Conservation (phyloP, 53 echinoderm and acorn worm genomes). For the Holothuria leucospilota region DNA sequence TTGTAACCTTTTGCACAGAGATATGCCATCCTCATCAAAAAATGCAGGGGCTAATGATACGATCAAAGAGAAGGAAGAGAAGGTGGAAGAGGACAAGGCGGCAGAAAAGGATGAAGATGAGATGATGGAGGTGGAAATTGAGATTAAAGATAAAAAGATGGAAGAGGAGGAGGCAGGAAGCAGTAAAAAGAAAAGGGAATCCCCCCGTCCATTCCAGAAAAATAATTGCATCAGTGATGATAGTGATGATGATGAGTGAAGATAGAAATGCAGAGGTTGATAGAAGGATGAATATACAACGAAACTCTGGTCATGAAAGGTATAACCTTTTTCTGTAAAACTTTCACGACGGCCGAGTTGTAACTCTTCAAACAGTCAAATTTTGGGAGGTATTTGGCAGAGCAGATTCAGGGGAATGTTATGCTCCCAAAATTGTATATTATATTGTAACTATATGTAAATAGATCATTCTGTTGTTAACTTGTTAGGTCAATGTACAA, state of each 20-base stretch:
- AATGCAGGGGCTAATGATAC: not conserved
- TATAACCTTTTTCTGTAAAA: too few relatives aligned
- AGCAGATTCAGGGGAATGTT: too few relatives aligned
- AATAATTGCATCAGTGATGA: constrained; percentile 83
- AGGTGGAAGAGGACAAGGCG: not conserved
- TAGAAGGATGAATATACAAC: too few relatives aligned
- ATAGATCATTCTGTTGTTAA: too few relatives aligned
- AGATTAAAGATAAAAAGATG: constrained; percentile 35
- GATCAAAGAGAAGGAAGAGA: constrained; percentile 3
- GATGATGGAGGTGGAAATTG: constrained; percentile 48
- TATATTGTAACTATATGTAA: too few relatives aligned
- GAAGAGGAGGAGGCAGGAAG: constrained; percentile 23
- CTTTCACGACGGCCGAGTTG: too few relatives aligned
- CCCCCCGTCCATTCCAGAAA: constrained; percentile 51
- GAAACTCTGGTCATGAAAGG: too few relatives aligned
- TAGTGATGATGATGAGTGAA: constrained; percentile 64
- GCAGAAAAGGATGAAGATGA: not conserved
- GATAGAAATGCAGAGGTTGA: not conserved
- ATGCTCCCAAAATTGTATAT: too few relatives aligned
- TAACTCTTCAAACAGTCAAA: too few relatives aligned
- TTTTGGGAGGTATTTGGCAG: too few relatives aligned
- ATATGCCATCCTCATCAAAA: constrained; percentile 15
- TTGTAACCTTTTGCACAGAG: not conserved
- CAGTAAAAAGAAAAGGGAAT: constrained; percentile 14
- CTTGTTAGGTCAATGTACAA: too few relatives aligned